Base-by-base conservation (phyloP, 1,140 invertebrate species). In the Heliconius nattereri region DNA sequence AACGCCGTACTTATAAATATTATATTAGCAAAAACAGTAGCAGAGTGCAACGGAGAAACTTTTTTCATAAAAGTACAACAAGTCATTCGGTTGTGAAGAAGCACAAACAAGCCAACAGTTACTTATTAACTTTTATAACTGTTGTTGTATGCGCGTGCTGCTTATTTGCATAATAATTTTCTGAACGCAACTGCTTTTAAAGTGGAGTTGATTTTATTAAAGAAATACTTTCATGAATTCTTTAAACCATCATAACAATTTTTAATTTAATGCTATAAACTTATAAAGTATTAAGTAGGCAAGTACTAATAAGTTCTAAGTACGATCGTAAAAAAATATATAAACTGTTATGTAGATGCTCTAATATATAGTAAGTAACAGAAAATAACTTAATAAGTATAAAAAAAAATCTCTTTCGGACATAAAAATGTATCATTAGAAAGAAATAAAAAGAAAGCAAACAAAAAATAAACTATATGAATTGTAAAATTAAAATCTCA, bases 121-220 rank as follows among this genome's bases (percentile, higher is more conserved):
- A 92, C 90, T 90, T 92, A 91, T 92, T 92, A 92, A 91, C 88
- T 92, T 93, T 89, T 87, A 90, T 88, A 88, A 90, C 84, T 88
- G 84, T 83, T 86, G 77, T 85, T 87, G 76, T 76, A 84, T 71
- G 71, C 83, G 73, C 54, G 71, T 57, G 76, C 75, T 76, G 66
- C 75, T 79, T 83, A 75, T 79, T 78, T 80, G 78, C 57, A 80
- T 78, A 74, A 79, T 66, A 82, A 73, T 73, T 60, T 77, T 77
- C 77, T 78, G 70, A 72, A 72, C 71, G 71, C 54, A 37, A 76
- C 54, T 60, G 54, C 54, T 29, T 66, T 66, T 26, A 66, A 66
- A 66, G 60, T 66, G 60, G 60, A 29, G 60, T 66, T 66, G 60
- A 26, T 66, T 66, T 66, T 66, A 66, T 66, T 66, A 66, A 66